A percentile compares a stretch with the other conserved stretches of the same genome.
Evolutionary conservation across 2,888 invertebrate genomes (phyloP).

Genomic region (Nyleta sp.): DNA sequence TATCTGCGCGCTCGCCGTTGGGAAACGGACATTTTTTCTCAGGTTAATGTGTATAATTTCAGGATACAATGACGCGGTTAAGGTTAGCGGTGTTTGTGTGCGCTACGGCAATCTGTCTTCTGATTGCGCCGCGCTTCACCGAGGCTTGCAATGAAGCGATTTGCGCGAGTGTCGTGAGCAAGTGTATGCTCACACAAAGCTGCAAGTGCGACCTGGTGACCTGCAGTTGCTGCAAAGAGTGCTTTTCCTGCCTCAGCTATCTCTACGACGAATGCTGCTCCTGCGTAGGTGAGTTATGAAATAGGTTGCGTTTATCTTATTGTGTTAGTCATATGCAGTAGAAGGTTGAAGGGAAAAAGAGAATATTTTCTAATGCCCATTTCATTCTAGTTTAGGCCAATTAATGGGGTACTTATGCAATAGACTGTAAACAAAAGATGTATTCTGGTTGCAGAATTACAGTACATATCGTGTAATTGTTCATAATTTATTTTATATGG

Average conservation of each 20-base stretch:
- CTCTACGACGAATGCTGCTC: constrained; percentile 97
- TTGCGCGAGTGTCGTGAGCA: constrained; percentile 97
- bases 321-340: neutral
- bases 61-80: constrained; percentile 74
- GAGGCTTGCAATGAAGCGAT: constrained; percentile 94
- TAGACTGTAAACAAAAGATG: too few species aligned
- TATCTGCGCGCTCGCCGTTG: constrained; percentile 16
- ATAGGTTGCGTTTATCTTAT: constrained; percentile 13
- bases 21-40: constrained; percentile 27
- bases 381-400: neutral
- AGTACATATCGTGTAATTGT: too few species aligned
- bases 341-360: neutral
- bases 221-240: constrained; percentile 97
- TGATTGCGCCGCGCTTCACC: constrained; percentile 63
- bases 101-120: constrained; percentile 60
- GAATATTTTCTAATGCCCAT: neutral
- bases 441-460: too few species aligned
- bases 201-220: constrained; percentile 97
- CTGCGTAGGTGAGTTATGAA: constrained; percentile 92
- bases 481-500: too few species aligned
- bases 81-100: constrained; percentile 67
- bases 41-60: constrained; percentile 47
- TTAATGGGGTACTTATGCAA: neutral
- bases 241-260: constrained; percentile 93
- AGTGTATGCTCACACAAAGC: constrained; percentile 98